Conservation (phyloP, 2,113 vertebrate genomes). For the Gnathonemus longibarbis region DNA sequence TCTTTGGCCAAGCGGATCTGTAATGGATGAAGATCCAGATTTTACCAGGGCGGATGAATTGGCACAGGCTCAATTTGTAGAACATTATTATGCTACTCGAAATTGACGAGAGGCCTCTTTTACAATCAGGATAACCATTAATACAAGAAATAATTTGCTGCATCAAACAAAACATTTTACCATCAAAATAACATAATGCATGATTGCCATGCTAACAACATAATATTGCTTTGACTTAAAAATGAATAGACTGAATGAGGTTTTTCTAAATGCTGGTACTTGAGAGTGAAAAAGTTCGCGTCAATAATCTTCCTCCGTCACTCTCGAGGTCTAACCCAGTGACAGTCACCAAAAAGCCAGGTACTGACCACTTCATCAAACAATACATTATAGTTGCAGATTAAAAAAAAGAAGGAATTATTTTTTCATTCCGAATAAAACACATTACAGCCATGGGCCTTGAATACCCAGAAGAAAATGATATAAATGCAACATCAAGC, state of each 20-base stretch:
- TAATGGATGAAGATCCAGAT: too few species aligned
- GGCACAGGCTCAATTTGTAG: not conserved
- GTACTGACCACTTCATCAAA: not conserved
- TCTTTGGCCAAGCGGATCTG: constrained; percentile 80
- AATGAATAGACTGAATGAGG: not conserved
- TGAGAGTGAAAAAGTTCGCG: not conserved
- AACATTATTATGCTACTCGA: not conserved
- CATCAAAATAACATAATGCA: not conserved
- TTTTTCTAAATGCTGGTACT: not conserved
- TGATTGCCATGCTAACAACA: not conserved
- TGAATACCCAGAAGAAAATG: not conserved
- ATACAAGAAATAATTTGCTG: not conserved
- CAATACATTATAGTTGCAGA: not conserved
- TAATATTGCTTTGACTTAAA: not conserved
- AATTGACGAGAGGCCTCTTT: not conserved
- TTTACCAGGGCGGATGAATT: not conserved
- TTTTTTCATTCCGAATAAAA: not conserved
- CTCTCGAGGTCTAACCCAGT: not conserved
- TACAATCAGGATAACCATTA: not conserved
- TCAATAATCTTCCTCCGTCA: not conserved
- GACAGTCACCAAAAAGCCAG: not conserved
- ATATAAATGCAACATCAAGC: not conserved
- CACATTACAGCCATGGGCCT: not conserved
- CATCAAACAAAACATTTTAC: not conserved
- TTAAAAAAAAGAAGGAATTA: not conserved